Evolutionary conservation across 2,113 vertebrate genomes (phyloP).

Genomic region (Poeciliopsis retropinna): DNA sequence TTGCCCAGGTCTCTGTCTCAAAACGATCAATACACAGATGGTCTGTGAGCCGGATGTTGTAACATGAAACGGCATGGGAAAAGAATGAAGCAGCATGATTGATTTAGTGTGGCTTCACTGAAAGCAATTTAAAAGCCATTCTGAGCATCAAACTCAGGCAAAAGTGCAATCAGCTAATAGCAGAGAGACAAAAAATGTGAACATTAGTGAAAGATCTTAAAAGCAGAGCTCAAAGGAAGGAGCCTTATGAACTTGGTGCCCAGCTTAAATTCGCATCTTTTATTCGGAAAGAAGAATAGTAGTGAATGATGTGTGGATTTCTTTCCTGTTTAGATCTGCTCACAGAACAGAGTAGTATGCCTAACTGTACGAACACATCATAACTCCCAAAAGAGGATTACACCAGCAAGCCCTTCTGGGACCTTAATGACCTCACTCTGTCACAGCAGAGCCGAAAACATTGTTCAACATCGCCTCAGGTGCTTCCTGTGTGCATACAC

Average conservation of each 20-base stretch:
- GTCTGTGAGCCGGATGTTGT: slow-evolving; percentile 55
- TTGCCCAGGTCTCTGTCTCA: slow-evolving; percentile 18
- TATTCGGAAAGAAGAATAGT: slow-evolving; percentile 18
- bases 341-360: slow-evolving; percentile 61
- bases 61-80: slow-evolving; percentile 74
- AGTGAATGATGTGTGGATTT: background rate
- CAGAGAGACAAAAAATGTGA: background rate
- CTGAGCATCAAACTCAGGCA: slow-evolving; percentile 35
- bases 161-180: slow-evolving; percentile 10
- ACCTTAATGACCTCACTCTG: slow-evolving; percentile 70
- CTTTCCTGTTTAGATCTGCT: slow-evolving; percentile 19
- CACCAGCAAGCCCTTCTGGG: slow-evolving; percentile 67
- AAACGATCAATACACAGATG: slow-evolving; percentile 76
- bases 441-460: slow-evolving; percentile 57
- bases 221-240: background rate
- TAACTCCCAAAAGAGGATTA: slow-evolving; percentile 80
- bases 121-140: slow-evolving; percentile 66
- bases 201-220: background rate
- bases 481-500: slow-evolving; percentile 15
- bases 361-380: slow-evolving; percentile 69
- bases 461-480: slow-evolving; percentile 52
- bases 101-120: slow-evolving; percentile 68
- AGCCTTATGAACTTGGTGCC: background rate
- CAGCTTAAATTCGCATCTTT: background rate
- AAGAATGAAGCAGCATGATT: slow-evolving; percentile 63